These are phyloP conservation scores for Tenthredo notha DNA, from an alignment of 2,888 invertebrate genomes.

Conservation along the genomic window DNA sequence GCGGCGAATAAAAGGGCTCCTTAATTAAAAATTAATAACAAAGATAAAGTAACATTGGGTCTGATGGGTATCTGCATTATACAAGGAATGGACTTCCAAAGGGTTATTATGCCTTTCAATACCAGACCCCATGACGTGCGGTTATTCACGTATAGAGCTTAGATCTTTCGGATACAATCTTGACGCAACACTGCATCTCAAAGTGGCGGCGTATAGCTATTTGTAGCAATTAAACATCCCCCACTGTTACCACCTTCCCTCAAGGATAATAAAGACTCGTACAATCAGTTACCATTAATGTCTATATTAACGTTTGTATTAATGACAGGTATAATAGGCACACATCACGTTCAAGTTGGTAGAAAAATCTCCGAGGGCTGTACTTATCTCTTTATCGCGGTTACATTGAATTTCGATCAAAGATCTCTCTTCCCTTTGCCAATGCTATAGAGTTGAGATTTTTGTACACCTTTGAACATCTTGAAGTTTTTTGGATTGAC, in stretches of 20 bases:
- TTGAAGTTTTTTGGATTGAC: neutral
- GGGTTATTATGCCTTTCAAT: slow-evolving; percentile 47
- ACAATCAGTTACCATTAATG: slow-evolving; percentile 46
- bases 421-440: neutral
- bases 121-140: slow-evolving; percentile 42
- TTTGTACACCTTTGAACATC: neutral
- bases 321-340: slow-evolving; percentile 41
- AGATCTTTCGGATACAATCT: slow-evolving; percentile 17
- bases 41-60: slow-evolving; percentile 56
- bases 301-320: slow-evolving; percentile 48
- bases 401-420: slow-evolving; percentile 5
- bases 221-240: slow-evolving; percentile 52
- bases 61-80: slow-evolving; percentile 44
- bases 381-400: slow-evolving; percentile 2
- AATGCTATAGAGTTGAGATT: neutral
- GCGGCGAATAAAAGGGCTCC: slow-evolving; percentile 54
- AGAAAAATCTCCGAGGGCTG: neutral
- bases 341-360: neutral
- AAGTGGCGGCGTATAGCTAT: slow-evolving; percentile 38
- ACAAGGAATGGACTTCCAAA: slow-evolving; percentile 17
- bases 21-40: slow-evolving; percentile 69
- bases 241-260: neutral
- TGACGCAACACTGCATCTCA: slow-evolving; percentile 39
- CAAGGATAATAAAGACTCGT: slow-evolving; percentile 34
- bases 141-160: slow-evolving; percentile 22